Evolutionary conservation across 2,797 vertebrate species (phyloP), one percentile per base, ranked within the genome.

Genomic region (Acanthopagrus latus): DNA sequence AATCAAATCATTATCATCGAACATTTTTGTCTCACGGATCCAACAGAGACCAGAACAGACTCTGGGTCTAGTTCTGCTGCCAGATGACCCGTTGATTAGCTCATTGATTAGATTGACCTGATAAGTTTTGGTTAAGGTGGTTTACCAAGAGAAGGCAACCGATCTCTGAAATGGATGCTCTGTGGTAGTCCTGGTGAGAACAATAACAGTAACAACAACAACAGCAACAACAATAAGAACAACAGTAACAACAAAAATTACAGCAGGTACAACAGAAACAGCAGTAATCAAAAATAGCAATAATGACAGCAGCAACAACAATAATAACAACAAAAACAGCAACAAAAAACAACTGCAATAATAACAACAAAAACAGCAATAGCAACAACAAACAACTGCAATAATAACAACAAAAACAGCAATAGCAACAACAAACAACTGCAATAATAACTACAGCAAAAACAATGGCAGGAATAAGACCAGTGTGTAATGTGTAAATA

Each of bases 131-230:
- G 2, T 59, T 56, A 29, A 41, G 47, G 21, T 54, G 20, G 3
- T 78, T 65, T 95, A 96, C 94, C 89, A 86, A 92, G 82, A 78
- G 91, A 94, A 79, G 93, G 91, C 65, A 96, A 87, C 71, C 94
- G 91, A 87, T 95, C 93, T 85, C 94, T 92, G 88, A 90, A 86
- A 84, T 88, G 86, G 79, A 74, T 91, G 89, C 88, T 89, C 13
- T 72, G 7, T 14, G 78, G 48, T 25, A 50, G 46, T 74, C 78
- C 86, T 88, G 57, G 3, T 60, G 58, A 82, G 33, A 33, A 33
- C 33, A 33, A 33, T 33, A 33, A 8, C 7, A 71, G 9, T 12
- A 44, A 78, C 25, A 72, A 57, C 21, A 21, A 33, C 5, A 29
- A 29, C 29, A 29, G 5, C 3, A 29, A 5, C 3, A 29, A 29